Percentiles rank a stretch among this genome's conserved stretches.
phyloP scores from a whole-genome alignment of 2,888 invertebrate species.

The Rotaria sp. region DNA sequence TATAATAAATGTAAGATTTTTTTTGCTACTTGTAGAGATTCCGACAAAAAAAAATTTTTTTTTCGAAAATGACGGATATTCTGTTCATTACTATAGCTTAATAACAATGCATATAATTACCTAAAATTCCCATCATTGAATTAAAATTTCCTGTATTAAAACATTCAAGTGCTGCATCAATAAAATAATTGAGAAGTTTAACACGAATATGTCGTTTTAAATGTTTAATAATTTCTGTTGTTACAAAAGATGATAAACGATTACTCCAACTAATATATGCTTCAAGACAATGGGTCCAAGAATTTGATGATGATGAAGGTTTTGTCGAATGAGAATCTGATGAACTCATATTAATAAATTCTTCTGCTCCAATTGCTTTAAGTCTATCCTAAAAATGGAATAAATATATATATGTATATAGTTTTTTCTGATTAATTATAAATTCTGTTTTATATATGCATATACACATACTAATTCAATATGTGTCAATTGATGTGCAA shows the following conservation, averaged over 20 bases:
- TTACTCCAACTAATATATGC: conserved; percentile 97
- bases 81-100: too few species aligned
- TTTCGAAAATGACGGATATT: too few species aligned
- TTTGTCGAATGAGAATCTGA: neutral
- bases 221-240: conserved; percentile 83
- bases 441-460: conserved; percentile 27
- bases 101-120: neutral
- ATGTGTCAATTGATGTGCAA: conserved; percentile 86
- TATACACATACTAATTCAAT: conserved; percentile 65
- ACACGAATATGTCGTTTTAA: conserved; percentile 86
- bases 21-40: too few species aligned
- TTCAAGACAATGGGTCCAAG: conserved; percentile 14
- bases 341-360: conserved; percentile 82
- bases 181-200: conserved; percentile 85
- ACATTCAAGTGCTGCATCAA: conserved; percentile 89
- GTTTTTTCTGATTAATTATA: too few species aligned
- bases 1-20: too few species aligned
- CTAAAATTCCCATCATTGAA: conserved; percentile 85
- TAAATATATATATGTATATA: neutral
- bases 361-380: conserved; percentile 89
- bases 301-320: neutral
- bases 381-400: conserved; percentile 64
- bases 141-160: conserved; percentile 97
- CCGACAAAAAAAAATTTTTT: too few species aligned
- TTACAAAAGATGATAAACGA: conserved; percentile 84